phyloP scores from a whole-genome alignment of 2,888 invertebrate genomes.

The Helleia helle region DNA sequence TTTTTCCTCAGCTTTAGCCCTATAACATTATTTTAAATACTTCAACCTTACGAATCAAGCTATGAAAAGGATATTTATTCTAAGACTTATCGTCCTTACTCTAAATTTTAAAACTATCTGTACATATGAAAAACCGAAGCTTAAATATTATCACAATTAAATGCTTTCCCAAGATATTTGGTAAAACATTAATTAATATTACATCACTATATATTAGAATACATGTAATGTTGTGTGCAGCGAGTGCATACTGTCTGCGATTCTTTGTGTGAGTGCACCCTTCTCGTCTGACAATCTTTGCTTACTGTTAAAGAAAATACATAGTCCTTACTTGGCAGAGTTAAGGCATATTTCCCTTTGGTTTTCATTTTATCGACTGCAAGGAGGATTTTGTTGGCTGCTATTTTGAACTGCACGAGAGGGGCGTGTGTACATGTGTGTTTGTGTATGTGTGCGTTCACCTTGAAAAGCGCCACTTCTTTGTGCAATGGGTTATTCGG shows the following conservation, averaged over 20 bases:
- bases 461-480: slow-evolving; percentile 71
- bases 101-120: too few relatives aligned
- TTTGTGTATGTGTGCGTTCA: slow-evolving; percentile 55
- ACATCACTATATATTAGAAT: too few relatives aligned
- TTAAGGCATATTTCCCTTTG: slow-evolving; percentile 29
- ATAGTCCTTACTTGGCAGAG: slow-evolving; percentile 6
- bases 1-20: too few relatives aligned
- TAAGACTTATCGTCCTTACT: too few relatives aligned
- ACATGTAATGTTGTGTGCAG: too few relatives aligned
- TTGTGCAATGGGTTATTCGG: slow-evolving; percentile 76
- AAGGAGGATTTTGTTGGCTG: slow-evolving; percentile 28
- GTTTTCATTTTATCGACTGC: slow-evolving; percentile 12
- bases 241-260: slow-evolving; percentile 39
- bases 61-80: too few relatives aligned
- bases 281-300: slow-evolving; percentile 47
- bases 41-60: too few relatives aligned
- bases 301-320: too few relatives aligned
- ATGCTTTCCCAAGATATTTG: too few relatives aligned
- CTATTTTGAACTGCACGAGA: slow-evolving; percentile 60
- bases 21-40: too few relatives aligned
- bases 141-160: too few relatives aligned
- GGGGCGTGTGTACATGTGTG: slow-evolving; percentile 21
- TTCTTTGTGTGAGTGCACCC: slow-evolving; percentile 55
- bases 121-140: too few relatives aligned
- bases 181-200: slow-evolving; percentile 3